Conservation (phyloP, 2,797 vertebrate genomes). For the Pristis pectinata region DNA sequence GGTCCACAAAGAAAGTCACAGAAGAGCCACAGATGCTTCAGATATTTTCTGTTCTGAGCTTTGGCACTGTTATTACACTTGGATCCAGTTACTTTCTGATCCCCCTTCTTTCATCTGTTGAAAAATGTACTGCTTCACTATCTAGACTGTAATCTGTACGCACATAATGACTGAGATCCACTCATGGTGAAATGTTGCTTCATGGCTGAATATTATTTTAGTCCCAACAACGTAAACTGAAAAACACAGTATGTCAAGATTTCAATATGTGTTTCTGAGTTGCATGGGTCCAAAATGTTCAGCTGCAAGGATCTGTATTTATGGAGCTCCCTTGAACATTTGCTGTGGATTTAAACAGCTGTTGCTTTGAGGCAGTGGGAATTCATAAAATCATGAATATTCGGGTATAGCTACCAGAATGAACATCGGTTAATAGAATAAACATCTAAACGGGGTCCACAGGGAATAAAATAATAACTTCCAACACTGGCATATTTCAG, state of each 20-base stretch:
- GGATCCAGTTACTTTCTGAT: slow-evolving; percentile 64
- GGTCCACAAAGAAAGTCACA: slow-evolving; percentile 59
- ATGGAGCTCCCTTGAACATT: slow-evolving; percentile 71
- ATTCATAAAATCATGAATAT: slow-evolving; percentile 85
- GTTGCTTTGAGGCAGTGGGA: slow-evolving; percentile 74
- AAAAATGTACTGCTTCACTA: slow-evolving; percentile 68
- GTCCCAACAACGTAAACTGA: slow-evolving; percentile 41
- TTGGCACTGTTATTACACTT: slow-evolving; percentile 55
- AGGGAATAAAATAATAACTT: slow-evolving; percentile 69
- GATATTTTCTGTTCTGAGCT: slow-evolving; percentile 65
- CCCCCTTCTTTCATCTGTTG: slow-evolving; percentile 63
- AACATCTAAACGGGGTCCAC: slow-evolving; percentile 73
- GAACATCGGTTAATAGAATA: slow-evolving; percentile 85
- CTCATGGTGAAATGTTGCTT: slow-evolving; percentile 52
- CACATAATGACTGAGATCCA: slow-evolving; percentile 7
- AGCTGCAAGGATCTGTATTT: slow-evolving; percentile 67
- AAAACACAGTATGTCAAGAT: slow-evolving; percentile 59
- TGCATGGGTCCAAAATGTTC: slow-evolving; percentile 56
- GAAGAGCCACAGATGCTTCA: slow-evolving; percentile 61
- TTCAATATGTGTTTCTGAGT: slow-evolving; percentile 56
- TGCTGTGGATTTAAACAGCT: slow-evolving; percentile 77
- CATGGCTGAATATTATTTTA: slow-evolving; percentile 52
- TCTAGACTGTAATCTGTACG: slow-evolving; percentile 42
- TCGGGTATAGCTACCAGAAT: slow-evolving; percentile 79
- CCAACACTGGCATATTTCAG: slow-evolving; percentile 64